Base-by-base conservation (phyloP, 2,113 vertebrate species). In the Hippocampus zosterae region DNA sequence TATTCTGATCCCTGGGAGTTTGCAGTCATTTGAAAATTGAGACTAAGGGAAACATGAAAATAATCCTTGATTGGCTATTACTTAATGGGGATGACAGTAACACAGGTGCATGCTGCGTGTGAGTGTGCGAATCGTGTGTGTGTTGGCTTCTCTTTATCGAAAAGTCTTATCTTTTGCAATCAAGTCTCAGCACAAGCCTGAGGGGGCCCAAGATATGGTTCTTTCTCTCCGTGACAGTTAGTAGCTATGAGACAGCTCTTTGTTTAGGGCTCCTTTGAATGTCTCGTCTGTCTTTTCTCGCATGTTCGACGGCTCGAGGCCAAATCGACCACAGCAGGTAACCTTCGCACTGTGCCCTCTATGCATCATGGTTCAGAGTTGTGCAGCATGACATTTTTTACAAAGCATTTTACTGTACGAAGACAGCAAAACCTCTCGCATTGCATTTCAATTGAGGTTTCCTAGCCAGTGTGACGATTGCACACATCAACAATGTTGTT, bases 221-320 rank as follows among this genome's bases (percentile, higher is more conserved):
- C 53, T 63, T 74, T 78, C 60, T 76, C 57, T 59, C 48, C 65
- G 57, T 73, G 67, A 52, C 55, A 62, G 80, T 78, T 37, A 5
- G 71, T n/a, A 63, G 19, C 37, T 53, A 33, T 52, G 65, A 84
- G 81, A 70, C 74, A 50, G 65, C 74, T 71, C 82, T 84, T 79
- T 86, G 84, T 88, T 75, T 77, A n/a, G 78, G 72, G 61, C 69
- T 46, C 59, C 75, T 37, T 66, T 87, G 81, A 87, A 83, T 85
- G 69, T 70, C 87, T 81, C 50, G 70, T 80, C 73, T 87, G 80
- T 83, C 59, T 67, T 46, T 66, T 73, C 74, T 87, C 72, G 83
- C 81, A 85, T 86, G 79, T 77, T 71, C 71, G 78, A 42, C 67
- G 87, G 83, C 87, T 77, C 27, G 18, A 52, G 70, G 80, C 84